Evolutionary conservation across 2,888 invertebrate species (phyloP).

Genomic region (Polymixis lichenea): DNA sequence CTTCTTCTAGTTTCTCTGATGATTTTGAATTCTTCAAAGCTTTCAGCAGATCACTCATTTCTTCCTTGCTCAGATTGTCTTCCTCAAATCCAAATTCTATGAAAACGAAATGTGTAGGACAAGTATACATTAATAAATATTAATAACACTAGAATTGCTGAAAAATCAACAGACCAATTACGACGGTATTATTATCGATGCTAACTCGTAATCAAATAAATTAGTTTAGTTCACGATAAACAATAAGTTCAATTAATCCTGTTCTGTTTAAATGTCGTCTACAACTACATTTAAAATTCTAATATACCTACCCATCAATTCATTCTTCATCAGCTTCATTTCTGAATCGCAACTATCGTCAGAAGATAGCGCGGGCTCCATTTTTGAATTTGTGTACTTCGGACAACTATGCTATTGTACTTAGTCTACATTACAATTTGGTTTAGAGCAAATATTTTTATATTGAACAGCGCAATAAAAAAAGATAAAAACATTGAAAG

Average conservation of each 20-base stretch:
- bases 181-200: neutral
- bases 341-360: conserved; percentile 87
- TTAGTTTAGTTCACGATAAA: neutral
- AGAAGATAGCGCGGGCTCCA: conserved; percentile 78
- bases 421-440: conserved; percentile 37
- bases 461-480: conserved; percentile 2
- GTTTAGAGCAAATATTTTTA: conserved; percentile 1
- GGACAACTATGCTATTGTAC: neutral
- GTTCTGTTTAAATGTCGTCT: neutral
- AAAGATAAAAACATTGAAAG: conserved; percentile 43
- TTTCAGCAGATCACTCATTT: conserved; percentile 86
- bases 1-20: conserved; percentile 81
- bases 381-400: conserved; percentile 48
- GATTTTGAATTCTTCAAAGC: conserved; percentile 86
- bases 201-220: conserved; percentile 3
- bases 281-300: neutral
- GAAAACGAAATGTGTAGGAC: conserved; percentile 45
- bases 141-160: neutral
- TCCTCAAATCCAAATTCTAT: conserved; percentile 87
- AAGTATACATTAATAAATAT: neutral
- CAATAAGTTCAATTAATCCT: conserved; percentile 4
- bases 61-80: conserved; percentile 86
- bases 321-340: conserved; percentile 82
- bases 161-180: neutral
- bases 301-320: conserved; percentile 78